Base-by-base conservation (phyloP, 2,113 vertebrate genomes). In the Tupaia tana region DNA sequence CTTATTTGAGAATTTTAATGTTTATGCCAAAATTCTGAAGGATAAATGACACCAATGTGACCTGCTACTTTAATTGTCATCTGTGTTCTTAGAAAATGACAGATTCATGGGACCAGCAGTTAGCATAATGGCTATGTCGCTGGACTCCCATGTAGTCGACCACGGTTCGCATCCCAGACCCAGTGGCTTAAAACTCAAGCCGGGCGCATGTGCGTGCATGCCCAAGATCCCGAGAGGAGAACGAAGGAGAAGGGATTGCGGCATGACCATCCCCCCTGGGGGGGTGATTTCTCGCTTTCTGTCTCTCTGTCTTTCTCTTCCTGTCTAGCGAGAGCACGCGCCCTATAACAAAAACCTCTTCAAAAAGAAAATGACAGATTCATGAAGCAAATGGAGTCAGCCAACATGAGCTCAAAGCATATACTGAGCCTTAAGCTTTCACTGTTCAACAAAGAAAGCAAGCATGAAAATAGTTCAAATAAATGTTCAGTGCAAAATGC, bases 1-100 rank as follows among this genome's bases (percentile, higher is more conserved):
- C 14, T 63, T 94, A 43, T 86, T 89, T 69, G 18, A 80, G 79
- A 79, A 56, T 79, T 43, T 74, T 94, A 69, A 91, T 52, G 43
- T 12, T 89, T 71, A 67, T 56, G 20, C 29, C 67, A 22, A 88
- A 66, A 61, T 92, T 73, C 22, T 52, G 24, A 92, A 64, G 22
- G 52, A 86, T 71, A 85, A 58, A 89, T 89, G 9, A 58, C 13
- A 59, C 20, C 7, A 70, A 81, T 64, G 18, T 86, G 15, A 63
- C 56, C 31, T 54, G 52, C 77, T 79, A 74, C 52, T 79, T 90
- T 67, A 66, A 34, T 52, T 82, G 27, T 19, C 82, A 9, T 43
- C 59, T 79, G 24, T 71, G n/a, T 66, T 64, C 64, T 83, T 25
- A 86, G 20, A 91, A 89, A 86, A 18, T 15, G 7, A 82, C 12